A percentile compares a stretch with the other conserved stretches of the same genome.
These are phyloP conservation scores for Anguilla pacifica DNA, from an alignment of 2,797 vertebrate genomes.

Conservation along the genomic window DNA sequence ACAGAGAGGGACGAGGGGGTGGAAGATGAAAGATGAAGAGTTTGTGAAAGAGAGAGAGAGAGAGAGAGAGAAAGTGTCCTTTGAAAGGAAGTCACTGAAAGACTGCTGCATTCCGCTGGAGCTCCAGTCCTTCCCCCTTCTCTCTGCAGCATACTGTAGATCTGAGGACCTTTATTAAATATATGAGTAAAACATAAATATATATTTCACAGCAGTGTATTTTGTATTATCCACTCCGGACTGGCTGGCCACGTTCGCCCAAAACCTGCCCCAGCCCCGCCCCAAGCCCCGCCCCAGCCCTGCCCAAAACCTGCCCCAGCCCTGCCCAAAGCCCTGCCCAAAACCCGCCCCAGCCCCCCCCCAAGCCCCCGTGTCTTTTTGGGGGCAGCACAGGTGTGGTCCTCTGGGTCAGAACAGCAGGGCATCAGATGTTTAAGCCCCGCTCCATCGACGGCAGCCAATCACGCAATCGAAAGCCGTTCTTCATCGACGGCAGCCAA, in stretches of 20 bases:
- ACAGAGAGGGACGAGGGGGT: neutral
- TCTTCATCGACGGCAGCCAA: too few species aligned
- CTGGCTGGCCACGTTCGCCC: too few species aligned
- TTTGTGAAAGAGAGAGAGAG: neutral
- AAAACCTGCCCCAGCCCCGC: too few species aligned
- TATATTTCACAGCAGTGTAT: neutral
- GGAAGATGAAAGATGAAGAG: neutral
- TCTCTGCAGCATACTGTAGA: too few species aligned
- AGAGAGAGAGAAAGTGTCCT: neutral
- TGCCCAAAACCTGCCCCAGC: too few species aligned
- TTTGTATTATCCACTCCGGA: neutral
- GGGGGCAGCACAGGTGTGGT: neutral
- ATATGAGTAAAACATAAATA: neutral
- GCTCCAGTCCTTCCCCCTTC: neutral
- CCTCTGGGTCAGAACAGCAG: too few species aligned
- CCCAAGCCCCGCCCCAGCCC: too few species aligned
- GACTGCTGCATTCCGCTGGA: neutral
- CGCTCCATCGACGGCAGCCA: too few species aligned
- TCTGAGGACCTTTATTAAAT: neutral
- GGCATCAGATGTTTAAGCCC: neutral
- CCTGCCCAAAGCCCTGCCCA: too few species aligned
- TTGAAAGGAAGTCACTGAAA: neutral
- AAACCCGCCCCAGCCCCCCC: too few species aligned
- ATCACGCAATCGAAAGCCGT: too few species aligned
- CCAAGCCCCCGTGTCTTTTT: too few species aligned